Percentiles rank a stretch among this genome's conserved stretches.
Conservation (phyloP, 2,797 vertebrate genomes). For the Balearica regulorum region DNA sequence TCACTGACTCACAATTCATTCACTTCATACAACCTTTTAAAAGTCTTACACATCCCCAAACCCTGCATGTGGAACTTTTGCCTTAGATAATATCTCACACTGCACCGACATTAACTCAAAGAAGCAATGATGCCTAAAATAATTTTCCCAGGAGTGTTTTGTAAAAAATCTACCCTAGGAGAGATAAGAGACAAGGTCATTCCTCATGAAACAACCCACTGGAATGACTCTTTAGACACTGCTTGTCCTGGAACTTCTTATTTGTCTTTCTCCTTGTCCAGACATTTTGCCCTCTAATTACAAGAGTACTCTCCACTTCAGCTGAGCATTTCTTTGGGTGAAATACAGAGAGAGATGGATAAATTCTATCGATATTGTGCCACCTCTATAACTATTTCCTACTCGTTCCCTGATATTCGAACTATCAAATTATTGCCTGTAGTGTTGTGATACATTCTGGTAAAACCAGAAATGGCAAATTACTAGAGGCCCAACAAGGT, state of each 20-base stretch:
- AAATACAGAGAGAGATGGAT: neutral
- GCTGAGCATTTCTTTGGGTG: neutral
- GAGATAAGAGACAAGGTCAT: neutral
- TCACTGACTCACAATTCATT: conserved; percentile 4
- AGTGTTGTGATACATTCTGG: neutral
- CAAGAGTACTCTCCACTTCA: neutral
- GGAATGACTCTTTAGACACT: neutral
- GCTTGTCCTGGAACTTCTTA: conserved; percentile 21
- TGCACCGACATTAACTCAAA: neutral
- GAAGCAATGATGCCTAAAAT: neutral
- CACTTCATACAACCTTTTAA: neutral
- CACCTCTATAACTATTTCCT: neutral
- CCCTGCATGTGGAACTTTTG: neutral
- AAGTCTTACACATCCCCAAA: neutral
- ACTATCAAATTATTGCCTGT: neutral
- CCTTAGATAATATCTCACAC: neutral
- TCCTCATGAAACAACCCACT: neutral
- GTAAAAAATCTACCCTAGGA: neutral
- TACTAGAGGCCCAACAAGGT: neutral
- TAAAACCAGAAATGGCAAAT: neutral
- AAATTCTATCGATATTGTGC: neutral
- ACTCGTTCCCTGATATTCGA: neutral
- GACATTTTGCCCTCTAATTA: neutral
- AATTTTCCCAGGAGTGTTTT: neutral
- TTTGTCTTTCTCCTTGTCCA: neutral